Percentiles rank a stretch among this genome's conserved stretches.
Conservation (phyloP, 2,888 invertebrate species). For the Plebejus anna region DNA sequence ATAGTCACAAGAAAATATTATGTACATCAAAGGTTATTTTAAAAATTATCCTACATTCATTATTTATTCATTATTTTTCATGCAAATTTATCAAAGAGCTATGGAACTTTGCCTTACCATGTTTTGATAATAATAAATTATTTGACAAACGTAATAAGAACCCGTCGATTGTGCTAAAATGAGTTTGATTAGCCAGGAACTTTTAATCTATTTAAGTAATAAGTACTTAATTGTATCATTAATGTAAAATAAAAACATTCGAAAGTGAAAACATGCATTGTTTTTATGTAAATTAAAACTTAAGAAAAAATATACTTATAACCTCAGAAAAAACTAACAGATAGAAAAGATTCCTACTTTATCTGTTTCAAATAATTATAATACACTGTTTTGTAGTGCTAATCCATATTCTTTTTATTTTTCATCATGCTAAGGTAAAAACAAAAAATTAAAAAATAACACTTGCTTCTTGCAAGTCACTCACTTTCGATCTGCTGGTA, state of each 20-base stretch:
- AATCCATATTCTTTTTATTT: neutral
- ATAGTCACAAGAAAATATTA: neutral
- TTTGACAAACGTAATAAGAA: no score
- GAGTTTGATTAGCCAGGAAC: neutral
- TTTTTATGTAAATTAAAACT: neutral
- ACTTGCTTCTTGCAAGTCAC: neutral
- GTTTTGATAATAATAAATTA: no score
- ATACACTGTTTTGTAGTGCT: neutral
- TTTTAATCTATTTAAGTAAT: no score
- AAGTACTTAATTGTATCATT: neutral
- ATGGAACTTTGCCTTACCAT: no score
- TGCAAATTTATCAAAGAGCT: no score
- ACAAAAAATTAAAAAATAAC: neutral
- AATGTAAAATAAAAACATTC: neutral
- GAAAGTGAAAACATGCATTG: neutral
- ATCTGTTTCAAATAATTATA: neutral
- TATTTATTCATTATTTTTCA: no score
- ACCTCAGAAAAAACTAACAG: neutral
- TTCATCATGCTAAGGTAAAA: neutral
- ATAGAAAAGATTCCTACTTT: no score
- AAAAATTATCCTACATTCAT: no score
- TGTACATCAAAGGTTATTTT: no score
- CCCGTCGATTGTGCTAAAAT: no score
- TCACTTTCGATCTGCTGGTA: conserved; percentile 24
- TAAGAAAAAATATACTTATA: neutral